phyloP scores from a whole-genome alignment of 2,888 invertebrate genomes.

The Eilema depressum region DNA sequence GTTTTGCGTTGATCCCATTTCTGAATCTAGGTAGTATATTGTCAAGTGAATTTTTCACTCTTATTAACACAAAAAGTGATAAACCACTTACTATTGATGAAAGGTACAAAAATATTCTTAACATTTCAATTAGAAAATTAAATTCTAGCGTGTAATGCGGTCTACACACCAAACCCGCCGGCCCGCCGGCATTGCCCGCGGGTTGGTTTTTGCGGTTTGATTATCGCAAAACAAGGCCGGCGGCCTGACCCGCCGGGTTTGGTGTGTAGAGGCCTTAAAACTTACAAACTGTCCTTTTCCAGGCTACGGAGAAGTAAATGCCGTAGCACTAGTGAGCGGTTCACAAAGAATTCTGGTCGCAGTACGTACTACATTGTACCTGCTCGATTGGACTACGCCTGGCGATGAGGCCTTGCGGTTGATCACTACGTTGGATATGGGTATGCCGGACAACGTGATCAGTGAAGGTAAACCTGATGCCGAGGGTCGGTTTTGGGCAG shows the following conservation, averaged over 20 bases:
- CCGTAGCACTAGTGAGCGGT: slow-evolving; percentile 76
- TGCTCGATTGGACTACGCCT: slow-evolving; percentile 79
- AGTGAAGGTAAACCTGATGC: slow-evolving; percentile 90
- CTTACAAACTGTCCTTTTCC: slow-evolving; percentile 6
- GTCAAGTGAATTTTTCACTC: too few species aligned
- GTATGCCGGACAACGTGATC: slow-evolving; percentile 81
- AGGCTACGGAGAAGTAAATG: slow-evolving; percentile 84
- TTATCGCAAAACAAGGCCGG: too few species aligned
- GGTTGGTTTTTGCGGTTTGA: too few species aligned
- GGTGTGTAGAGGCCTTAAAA: too few species aligned
- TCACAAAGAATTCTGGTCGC: slow-evolving; percentile 77
- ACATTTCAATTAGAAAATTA: background rate
- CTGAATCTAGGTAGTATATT: too few species aligned
- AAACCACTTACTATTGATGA: too few species aligned
- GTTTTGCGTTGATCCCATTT: too few species aligned
- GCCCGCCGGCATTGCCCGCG: too few species aligned
- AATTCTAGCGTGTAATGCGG: background rate
- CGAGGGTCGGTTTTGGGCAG: slow-evolving; percentile 89
- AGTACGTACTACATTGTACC: slow-evolving; percentile 74
- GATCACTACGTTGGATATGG: slow-evolving; percentile 67
- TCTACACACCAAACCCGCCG: too few species aligned
- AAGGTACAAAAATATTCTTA: too few species aligned
- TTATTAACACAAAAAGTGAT: too few species aligned
- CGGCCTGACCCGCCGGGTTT: too few species aligned
- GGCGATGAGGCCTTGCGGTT: slow-evolving; percentile 72